Evolutionary conservation across 2,888 invertebrate genomes (phyloP).

Genomic region (Phyllotreta cruciferae): DNA sequence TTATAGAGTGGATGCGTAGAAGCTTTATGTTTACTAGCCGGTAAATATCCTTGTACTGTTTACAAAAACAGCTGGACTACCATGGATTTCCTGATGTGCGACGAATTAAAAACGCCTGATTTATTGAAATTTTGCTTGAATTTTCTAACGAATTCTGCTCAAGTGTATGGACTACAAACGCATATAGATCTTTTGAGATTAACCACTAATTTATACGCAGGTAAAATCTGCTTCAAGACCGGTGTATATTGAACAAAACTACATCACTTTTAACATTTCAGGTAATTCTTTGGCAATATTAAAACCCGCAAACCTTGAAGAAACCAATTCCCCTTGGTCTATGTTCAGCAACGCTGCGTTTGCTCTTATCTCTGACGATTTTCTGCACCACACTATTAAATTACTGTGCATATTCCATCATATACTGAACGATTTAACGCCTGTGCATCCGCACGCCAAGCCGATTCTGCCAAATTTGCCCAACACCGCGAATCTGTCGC

Average conservation of each 20-base stretch:
- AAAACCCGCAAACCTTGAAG: conserved; percentile 44
- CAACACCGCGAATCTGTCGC: conserved; percentile 59
- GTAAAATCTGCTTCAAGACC: conserved; percentile 48
- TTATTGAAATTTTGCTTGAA: conserved; percentile 56
- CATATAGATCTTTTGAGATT: conserved; percentile 62
- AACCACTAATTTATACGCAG: conserved; percentile 66
- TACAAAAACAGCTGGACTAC: conserved; percentile 73
- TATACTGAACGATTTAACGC: conserved; percentile 74
- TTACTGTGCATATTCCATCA: conserved; percentile 78
- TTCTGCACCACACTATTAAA: conserved; percentile 72
- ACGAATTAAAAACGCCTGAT: conserved; percentile 47
- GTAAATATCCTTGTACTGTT: conserved; percentile 71
- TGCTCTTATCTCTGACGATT: conserved; percentile 67
- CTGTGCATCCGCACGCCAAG: conserved; percentile 62
- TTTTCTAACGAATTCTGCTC: conserved; percentile 62
- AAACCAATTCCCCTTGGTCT: conserved; percentile 51
- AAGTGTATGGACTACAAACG: conserved; percentile 65
- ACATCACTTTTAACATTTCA: conserved; percentile 28
- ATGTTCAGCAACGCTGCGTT: conserved; percentile 60
- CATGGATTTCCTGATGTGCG: conserved; percentile 30
- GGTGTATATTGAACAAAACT: neutral
- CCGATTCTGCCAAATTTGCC: conserved; percentile 66
- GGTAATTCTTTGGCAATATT: conserved; percentile 46
- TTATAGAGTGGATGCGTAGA: conserved; percentile 71
- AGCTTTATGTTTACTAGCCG: conserved; percentile 71